Base-by-base conservation (phyloP, 2,888 invertebrate genomes). In the Leptinotarsa peninsularis region DNA sequence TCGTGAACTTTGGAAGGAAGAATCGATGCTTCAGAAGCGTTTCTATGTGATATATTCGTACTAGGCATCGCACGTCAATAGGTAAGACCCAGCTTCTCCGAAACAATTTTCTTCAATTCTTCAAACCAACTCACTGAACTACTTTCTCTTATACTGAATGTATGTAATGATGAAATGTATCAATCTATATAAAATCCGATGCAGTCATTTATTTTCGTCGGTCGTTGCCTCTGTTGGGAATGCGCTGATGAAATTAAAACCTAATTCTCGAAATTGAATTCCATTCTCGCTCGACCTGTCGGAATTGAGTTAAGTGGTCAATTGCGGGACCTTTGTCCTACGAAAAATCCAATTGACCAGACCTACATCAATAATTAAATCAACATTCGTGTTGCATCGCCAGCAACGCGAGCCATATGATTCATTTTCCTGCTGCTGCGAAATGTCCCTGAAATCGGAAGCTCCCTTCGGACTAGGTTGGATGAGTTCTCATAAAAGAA, bases 261-360 rank as follows among this genome's bases (percentile, higher is more conserved):
- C 63, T 43, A 63, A 43, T 33, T 33, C 14, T 15, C 63, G n/a
- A 63, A 63, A 63, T 63, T 63, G 33, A 17, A 63, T 63, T 43
- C 63, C 27, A 63, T 63, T 63, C 63, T 33, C 63, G 43, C 18
- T 63, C 33, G 63, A 63, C 63, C 63, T 43, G 63, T 27, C 63
- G 43, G 33, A 63, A 63, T 63, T 43, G 63, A 63, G 63, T 63
- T 63, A 63, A 63, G 43, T 43, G 63, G 63, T 43, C 63, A 63
- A 63, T 63, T 63, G 63, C 27, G 5, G 43, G 43, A 27, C 63
- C 63, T 63, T 63, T 63, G 33, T 63, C 33, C 63, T n/a, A 63
- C 33, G 18, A 58, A 63, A 63, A 63, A 63, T 27, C 33, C 63
- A 63, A 63, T 63, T 63, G n/a, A 17, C 27, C 43, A 18, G 63